Percentiles rank a stretch among this genome's conserved stretches.
Conservation (phyloP, 2,113 vertebrate genomes). For the Grammomys dolichurus region DNA sequence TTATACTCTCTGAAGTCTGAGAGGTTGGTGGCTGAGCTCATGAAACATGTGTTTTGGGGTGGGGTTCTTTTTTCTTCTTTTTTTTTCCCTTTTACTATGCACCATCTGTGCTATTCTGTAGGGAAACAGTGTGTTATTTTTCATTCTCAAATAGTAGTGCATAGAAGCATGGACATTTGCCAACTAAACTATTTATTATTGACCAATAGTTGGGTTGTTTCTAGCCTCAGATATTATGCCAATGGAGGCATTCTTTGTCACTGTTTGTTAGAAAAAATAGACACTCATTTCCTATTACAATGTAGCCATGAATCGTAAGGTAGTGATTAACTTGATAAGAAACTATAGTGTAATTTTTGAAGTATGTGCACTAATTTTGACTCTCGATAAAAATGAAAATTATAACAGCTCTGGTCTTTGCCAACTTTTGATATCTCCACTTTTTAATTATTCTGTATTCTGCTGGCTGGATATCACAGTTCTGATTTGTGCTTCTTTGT, state of each 20-base stretch:
- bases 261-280: background rate
- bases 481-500: conserved; percentile 44
- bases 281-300: background rate
- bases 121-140: background rate
- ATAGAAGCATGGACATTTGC: background rate
- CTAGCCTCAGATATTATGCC: background rate
- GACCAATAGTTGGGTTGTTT: conserved; percentile 14
- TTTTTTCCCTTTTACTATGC: background rate
- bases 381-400: conserved; percentile 17
- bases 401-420: background rate
- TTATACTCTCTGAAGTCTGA: background rate
- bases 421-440: conserved; percentile 24
- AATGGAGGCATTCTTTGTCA: background rate
- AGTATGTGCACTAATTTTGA: conserved; percentile 34
- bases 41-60: background rate
- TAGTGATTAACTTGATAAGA: conserved; percentile 25
- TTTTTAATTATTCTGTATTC: background rate
- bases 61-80: background rate
- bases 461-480: background rate
- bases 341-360: background rate
- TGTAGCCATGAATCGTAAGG: background rate
- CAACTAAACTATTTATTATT: background rate
- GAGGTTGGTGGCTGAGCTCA: background rate
- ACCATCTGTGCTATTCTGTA: background rate
- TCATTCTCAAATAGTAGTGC: background rate